Evolutionary conservation across 2,888 invertebrate species (phyloP), one percentile per base, ranked within the genome.

Genomic region (Stenodera caucasica): DNA sequence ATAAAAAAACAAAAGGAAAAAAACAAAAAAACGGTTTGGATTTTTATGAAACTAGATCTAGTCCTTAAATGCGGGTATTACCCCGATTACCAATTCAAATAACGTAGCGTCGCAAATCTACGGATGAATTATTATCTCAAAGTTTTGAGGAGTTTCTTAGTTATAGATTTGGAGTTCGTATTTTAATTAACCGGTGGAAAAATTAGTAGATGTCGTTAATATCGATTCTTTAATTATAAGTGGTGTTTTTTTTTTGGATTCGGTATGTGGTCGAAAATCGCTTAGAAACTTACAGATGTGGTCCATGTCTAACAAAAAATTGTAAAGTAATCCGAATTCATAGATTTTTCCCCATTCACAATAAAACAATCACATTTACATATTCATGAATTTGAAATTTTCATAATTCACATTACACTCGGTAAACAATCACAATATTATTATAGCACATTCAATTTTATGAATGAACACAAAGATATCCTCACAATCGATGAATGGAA

Each of bases 31-130:
- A 26, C 26, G n/a, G n/a, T 26, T 26, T 26, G 3, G 26, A 26
- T 26, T 58, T 60, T 62, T 66, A 60, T n/a, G n/a, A n/a, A n/a
- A n/a, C n/a, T n/a, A n/a, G n/a, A n/a, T n/a, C n/a, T n/a, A n/a
- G n/a, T n/a, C n/a, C n/a, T n/a, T n/a, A n/a, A n/a, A n/a, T n/a
- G n/a, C n/a, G n/a, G 23, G 18, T 9, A 23, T 6, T 18, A 15
- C 33, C n/a, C n/a, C n/a, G 21, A 53, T 53, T 33, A 53, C 9
- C 32, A 53, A 53, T 53, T 53, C 53, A 53, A 53, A 53, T 53
- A 35, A 18, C 30, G 53, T 33, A 35, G n/a, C n/a, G n/a, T n/a
- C n/a, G n/a, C n/a, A n/a, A n/a, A 45, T 45, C 33, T 53, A 35
- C 1, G 12, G 5, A 53, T 53, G 35, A 53, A 9, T 53, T 53